Conservation (phyloP, 2,797 vertebrate species). For the Capromys pilorides region DNA sequence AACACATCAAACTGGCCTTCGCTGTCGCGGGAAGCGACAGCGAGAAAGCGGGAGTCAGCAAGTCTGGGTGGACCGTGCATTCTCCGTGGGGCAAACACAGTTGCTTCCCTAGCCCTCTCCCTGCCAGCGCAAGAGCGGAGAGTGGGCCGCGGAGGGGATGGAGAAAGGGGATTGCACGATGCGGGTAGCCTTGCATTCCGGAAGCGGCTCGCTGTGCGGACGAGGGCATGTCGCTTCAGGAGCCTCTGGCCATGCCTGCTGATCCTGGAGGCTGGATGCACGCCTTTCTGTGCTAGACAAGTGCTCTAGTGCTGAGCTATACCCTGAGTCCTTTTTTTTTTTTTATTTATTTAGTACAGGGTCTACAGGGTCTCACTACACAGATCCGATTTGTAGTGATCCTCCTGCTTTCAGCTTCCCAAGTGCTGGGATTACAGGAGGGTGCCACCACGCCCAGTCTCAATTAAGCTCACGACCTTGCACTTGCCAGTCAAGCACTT, state of each 20-base stretch:
- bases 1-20: background rate
- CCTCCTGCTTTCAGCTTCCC: too few species aligned
- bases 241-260: background rate
- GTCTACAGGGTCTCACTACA: too few species aligned
- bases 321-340: background rate
- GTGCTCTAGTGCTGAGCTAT: background rate
- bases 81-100: slow-evolving; percentile 63
- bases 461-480: too few species aligned
- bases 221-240: background rate
- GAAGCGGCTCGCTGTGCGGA: background rate
- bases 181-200: background rate
- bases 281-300: background rate
- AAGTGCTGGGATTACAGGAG: too few species aligned
- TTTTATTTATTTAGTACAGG: too few species aligned
- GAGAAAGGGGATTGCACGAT: background rate
- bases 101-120: slow-evolving; percentile 61
- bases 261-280: background rate
- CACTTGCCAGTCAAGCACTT: too few species aligned
- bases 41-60: slow-evolving; percentile 74
- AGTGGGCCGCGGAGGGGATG: background rate
- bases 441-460: too few species aligned
- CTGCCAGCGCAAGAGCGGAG: slow-evolving; percentile 6
- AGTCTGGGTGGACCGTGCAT: slow-evolving; percentile 63
- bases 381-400: too few species aligned
- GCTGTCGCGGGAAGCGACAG: slow-evolving; percentile 66